phyloP scores from a whole-genome alignment of 2,797 vertebrate species.

The Sebastes steindachneri region DNA sequence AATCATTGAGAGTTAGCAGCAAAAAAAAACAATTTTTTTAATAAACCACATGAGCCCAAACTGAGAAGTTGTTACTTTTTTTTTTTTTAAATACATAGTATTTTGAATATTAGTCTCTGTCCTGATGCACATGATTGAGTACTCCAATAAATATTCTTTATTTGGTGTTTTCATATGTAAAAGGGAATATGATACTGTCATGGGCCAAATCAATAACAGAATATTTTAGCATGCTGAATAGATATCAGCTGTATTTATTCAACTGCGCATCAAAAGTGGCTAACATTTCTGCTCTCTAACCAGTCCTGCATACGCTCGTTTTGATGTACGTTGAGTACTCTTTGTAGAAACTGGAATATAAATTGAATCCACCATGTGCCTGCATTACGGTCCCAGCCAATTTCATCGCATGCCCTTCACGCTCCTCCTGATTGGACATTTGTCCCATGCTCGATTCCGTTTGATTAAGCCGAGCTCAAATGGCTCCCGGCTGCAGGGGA shows the following conservation, averaged over 20 bases:
- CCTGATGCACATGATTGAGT: neutral
- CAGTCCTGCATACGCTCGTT: neutral
- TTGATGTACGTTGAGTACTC: neutral
- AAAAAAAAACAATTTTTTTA: neutral
- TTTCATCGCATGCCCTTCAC: conserved; percentile 59
- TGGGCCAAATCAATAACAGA: neutral
- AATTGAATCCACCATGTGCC: conserved; percentile 47
- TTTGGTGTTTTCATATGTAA: neutral
- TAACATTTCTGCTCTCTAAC: neutral
- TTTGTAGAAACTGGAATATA: conserved; percentile 34
- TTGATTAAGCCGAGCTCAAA: conserved; percentile 63
- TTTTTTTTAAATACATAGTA: neutral
- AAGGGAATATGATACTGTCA: neutral
- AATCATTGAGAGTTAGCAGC: neutral
- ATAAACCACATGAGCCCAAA: neutral
- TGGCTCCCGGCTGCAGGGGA: conserved; percentile 40
- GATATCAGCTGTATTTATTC: neutral
- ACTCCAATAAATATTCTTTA: neutral
- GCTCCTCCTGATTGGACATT: conserved; percentile 63
- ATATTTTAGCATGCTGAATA: neutral
- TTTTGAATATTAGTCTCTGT: no score
- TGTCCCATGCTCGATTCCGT: conserved; percentile 58
- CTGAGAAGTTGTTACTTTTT: neutral
- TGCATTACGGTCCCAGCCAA: conserved; percentile 37
- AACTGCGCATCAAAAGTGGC: neutral